These are phyloP conservation scores for Caenorhabditis tropicalis DNA, from an alignment of 1,140 invertebrate genomes.

Conservation along the genomic window DNA sequence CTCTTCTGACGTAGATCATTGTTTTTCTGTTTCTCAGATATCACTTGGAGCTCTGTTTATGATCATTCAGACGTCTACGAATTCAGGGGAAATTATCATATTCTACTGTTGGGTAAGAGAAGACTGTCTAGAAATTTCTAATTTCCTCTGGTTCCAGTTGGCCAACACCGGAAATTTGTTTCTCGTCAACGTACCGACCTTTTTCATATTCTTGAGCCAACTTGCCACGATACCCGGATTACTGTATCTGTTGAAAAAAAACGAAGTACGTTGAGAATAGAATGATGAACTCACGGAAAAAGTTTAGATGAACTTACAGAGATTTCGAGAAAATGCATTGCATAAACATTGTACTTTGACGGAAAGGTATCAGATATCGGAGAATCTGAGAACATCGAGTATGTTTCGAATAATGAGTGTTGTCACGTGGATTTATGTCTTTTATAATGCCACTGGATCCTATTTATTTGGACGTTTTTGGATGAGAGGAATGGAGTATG, in stretches of 20 bases:
- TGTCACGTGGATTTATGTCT: neutral
- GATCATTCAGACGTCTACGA: neutral
- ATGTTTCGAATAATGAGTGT: neutral
- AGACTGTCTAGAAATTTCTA: neutral
- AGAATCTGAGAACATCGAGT: neutral
- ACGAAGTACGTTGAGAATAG: neutral
- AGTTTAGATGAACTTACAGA: neutral
- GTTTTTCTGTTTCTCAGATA: neutral
- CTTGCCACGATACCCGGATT: neutral
- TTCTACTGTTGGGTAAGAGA: slow-evolving; percentile 20
- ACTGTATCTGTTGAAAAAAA: neutral
- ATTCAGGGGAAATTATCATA: neutral
- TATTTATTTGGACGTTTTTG: neutral
- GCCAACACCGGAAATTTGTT: neutral
- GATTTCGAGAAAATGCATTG: neutral
- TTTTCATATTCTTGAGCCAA: neutral
- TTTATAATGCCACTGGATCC: neutral
- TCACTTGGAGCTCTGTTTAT: neutral
- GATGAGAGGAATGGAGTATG: neutral
- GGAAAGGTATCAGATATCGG: neutral
- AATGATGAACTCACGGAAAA: no score
- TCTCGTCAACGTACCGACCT: neutral
- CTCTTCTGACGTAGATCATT: neutral
- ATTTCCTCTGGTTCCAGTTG: neutral
- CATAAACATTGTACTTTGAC: neutral